Conservation (phyloP, 2,888 invertebrate species). For the Nemotelus pantherinus region DNA sequence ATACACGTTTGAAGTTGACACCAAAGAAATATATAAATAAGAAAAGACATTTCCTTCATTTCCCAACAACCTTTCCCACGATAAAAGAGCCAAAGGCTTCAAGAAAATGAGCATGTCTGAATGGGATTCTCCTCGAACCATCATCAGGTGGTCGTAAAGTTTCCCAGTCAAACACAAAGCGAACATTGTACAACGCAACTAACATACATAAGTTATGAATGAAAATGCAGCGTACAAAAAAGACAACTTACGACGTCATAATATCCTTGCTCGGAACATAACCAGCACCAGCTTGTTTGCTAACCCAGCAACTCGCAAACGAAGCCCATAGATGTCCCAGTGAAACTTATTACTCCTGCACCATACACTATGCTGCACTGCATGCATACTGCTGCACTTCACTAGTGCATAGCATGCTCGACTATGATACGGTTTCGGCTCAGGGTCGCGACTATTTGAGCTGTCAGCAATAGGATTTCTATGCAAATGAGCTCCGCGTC, state of each 20-base stretch:
- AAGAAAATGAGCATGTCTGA: not conserved
- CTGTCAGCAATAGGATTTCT: not conserved
- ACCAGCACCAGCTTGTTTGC: not conserved
- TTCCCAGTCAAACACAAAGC: not conserved
- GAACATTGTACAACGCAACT: not conserved
- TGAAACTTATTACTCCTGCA: no score
- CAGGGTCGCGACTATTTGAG: no score
- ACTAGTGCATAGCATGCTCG: no score
- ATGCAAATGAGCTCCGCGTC: not conserved
- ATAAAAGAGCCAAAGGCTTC: not conserved
- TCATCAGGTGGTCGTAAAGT: not conserved
- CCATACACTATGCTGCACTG: no score
- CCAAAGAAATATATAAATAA: no score
- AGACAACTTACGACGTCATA: not conserved
- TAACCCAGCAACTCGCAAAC: no score
- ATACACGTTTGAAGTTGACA: no score
- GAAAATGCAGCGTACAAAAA: not conserved
- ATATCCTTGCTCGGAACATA: slow-evolving; percentile 4
- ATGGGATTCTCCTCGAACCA: not conserved
- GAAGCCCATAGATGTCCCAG: no score
- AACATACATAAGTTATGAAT: not conserved
- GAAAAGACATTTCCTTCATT: not conserved
- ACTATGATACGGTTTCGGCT: no score
- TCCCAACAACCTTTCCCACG: not conserved
- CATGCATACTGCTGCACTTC: no score